Evolutionary conservation across 2,113 vertebrate genomes (phyloP).

Genomic region (Pampusana beccarii): DNA sequence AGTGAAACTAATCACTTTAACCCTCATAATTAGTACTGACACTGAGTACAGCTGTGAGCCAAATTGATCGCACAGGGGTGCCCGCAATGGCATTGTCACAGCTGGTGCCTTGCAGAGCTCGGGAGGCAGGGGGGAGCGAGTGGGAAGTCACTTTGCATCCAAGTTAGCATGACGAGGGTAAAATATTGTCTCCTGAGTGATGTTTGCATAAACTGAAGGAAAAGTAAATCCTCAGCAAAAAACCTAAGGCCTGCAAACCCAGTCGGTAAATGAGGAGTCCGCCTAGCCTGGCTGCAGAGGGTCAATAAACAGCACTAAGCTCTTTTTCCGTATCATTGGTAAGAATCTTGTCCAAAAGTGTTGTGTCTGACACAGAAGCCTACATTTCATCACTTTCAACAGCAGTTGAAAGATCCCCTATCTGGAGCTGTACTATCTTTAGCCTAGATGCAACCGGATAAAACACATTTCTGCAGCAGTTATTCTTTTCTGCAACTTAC

Average conservation of each 20-base stretch:
- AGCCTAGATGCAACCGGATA: not conserved
- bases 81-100: not conserved
- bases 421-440: not conserved
- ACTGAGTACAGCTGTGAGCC: conserved; percentile 36
- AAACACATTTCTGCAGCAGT: not conserved
- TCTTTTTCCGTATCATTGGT: not conserved
- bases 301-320: not conserved
- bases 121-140: not conserved
- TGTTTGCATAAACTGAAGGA: not conserved
- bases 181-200: not conserved
- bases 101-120: not conserved
- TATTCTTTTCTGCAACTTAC: not conserved
- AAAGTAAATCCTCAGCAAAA: not conserved
- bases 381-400: not conserved
- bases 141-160: not conserved
- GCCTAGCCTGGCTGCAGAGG: not conserved
- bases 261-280: not conserved
- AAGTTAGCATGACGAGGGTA: not conserved
- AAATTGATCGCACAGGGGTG: conserved; percentile 50
- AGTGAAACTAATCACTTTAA: conserved; percentile 55
- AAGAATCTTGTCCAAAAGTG: not conserved
- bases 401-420: not conserved
- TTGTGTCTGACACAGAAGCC: not conserved
- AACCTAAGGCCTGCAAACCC: not conserved
- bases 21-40: conserved; percentile 46